Evolutionary conservation across 2,797 vertebrate genomes (phyloP), one percentile per base, ranked within the genome.

Genomic region (Poliocrania exsul): DNA sequence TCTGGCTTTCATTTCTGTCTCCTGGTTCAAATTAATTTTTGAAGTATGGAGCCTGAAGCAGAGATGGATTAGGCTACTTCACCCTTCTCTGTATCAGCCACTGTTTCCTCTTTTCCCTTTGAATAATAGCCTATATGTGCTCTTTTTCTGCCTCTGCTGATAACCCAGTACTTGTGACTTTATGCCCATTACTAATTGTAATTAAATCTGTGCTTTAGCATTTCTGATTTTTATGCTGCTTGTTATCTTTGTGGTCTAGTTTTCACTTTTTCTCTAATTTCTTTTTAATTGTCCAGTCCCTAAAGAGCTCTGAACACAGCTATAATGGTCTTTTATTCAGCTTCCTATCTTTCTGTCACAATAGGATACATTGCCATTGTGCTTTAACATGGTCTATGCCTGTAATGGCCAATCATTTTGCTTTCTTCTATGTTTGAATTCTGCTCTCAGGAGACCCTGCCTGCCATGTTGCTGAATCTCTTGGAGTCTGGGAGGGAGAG

Each of bases 1-100:
- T 81, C 65, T 84, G 73, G 18, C 56, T 84, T 87, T 31, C 25
- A 40, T 89, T 91, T 92, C 60, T 92, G 73, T 92, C 53, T 23
- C 37, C 51, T 51, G 64, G 35, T 78, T 90, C 14, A 5, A 86
- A 92, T 86, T 86, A 92, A 89, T 81, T 93, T 93, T 81, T 95
- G 70, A 87, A 88, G 60, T 78, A 74, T 42, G 25, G 66, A 80
- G 75, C 47, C 88, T 91, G 75, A 92, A 93, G 64, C 74, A 79
- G 56, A 89, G 67, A 80, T 65, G 93, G 56, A 73, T 91, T 44
- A 87, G 54, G 18, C 31, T 82, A 35, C 72, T 92, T 80, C 44
- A 60, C 13, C 51, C 44, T 72, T 82, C 23, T 89, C 44, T 89
- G 1, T 75, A 77, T 73, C 49, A 90, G 51, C 33, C 18, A 70